Conservation (phyloP, 2,888 invertebrate genomes). For the Agonum fuliginosum region DNA sequence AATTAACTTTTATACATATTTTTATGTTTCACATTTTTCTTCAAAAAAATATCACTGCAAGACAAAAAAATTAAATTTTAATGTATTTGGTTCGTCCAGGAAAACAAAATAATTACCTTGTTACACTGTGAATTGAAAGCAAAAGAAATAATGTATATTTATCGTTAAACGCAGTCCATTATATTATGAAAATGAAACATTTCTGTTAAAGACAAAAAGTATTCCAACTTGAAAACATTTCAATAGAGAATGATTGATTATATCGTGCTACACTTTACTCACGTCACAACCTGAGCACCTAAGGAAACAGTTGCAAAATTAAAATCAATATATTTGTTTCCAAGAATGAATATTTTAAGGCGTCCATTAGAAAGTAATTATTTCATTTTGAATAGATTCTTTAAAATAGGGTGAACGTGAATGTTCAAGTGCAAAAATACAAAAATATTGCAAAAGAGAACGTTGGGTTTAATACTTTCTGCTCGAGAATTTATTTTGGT, state of each 20-base stretch:
- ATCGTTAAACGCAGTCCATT: conserved; percentile 17
- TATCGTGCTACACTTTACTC: neutral
- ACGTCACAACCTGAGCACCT: neutral
- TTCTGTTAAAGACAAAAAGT: conserved; percentile 23
- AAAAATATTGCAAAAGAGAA: conserved; percentile 8
- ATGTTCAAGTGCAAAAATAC: neutral
- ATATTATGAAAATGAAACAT: conserved; percentile 33
- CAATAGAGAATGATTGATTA: conserved; percentile 35
- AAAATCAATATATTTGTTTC: conserved; percentile 34
- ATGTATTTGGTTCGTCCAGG: too few relatives aligned
- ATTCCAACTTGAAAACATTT: conserved; percentile 24
- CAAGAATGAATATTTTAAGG: conserved; percentile 28
- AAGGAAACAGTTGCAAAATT: conserved; percentile 33
- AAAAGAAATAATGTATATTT: neutral
- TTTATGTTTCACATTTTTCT: too few relatives aligned
- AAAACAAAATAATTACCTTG: too few relatives aligned
- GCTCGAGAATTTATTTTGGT: conserved; percentile 19
- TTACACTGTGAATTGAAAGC: too few relatives aligned
- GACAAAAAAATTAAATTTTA: too few relatives aligned
- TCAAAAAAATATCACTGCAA: too few relatives aligned
- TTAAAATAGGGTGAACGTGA: neutral
- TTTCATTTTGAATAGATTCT: conserved; percentile 24
- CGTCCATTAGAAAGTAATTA: conserved; percentile 32
- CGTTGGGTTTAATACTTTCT: too few relatives aligned
- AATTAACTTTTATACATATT: too few relatives aligned